Evolutionary conservation across 2,113 vertebrate genomes (phyloP).

Genomic region (Spheniscus mendiculus): DNA sequence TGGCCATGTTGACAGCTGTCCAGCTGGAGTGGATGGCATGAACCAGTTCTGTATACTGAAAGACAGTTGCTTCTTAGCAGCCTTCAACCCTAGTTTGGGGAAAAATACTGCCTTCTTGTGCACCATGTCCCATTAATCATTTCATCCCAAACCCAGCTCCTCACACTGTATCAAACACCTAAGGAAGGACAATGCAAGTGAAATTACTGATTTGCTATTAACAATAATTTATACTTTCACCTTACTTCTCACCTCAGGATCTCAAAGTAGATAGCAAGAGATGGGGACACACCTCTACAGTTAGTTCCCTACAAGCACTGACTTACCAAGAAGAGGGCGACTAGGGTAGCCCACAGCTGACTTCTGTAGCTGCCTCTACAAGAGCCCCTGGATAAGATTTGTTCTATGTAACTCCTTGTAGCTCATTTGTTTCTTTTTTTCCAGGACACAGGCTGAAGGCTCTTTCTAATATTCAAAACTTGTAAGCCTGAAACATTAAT

Average conservation of each 20-base stretch:
- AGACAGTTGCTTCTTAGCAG: neutral
- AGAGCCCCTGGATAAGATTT: neutral
- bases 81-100: neutral
- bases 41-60: neutral
- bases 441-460: neutral
- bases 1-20: neutral
- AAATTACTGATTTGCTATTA: neutral
- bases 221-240: neutral
- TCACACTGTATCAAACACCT: neutral
- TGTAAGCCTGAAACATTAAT: neutral
- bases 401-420: neutral
- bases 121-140: neutral
- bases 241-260: neutral
- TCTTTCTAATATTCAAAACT: neutral
- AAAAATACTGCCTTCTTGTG: neutral
- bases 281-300: neutral
- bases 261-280: neutral
- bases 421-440: neutral
- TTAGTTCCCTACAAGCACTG: neutral
- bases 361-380: neutral
- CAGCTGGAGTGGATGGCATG: neutral
- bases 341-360: neutral
- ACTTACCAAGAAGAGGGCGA: neutral
- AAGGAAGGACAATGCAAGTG: neutral
- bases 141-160: neutral